A percentile compares a stretch with the other conserved stretches of the same genome.
Conservation (phyloP, 2,113 vertebrate genomes). For the Crotalus helleri region DNA sequence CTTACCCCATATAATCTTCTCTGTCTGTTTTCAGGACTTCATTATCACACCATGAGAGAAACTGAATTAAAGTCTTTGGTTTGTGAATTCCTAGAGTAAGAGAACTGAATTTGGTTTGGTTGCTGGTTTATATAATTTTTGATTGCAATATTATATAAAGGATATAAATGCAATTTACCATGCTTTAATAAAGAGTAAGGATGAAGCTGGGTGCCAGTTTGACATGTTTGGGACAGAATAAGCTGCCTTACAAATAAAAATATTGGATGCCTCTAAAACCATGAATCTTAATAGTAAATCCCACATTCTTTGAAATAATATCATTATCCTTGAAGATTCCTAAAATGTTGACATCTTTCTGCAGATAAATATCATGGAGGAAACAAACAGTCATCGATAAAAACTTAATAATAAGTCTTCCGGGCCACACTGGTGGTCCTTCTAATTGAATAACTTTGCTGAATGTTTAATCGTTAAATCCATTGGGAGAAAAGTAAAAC, state of each 20-base stretch:
- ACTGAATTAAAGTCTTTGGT: neutral
- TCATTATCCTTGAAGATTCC: neutral
- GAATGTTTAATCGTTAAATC: slow-evolving; percentile 18
- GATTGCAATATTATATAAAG: neutral
- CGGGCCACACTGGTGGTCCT: neutral
- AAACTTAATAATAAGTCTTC: slow-evolving; percentile 31
- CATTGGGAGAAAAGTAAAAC: neutral
- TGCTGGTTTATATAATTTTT: neutral
- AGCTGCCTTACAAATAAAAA: neutral
- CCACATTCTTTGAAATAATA: neutral
- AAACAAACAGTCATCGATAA: neutral
- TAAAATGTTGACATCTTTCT: neutral
- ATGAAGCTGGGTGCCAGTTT: neutral
- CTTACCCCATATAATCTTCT: neutral
- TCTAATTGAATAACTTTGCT: slow-evolving; percentile 14
- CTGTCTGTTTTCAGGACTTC: neutral
- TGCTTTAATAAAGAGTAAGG: neutral
- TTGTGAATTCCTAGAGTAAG: neutral
- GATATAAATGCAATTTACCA: neutral
- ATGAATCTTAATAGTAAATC: neutral
- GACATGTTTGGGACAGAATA: neutral
- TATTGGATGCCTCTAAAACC: neutral
- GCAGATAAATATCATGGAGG: neutral
- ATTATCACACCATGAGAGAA: neutral
- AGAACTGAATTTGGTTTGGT: neutral